Base-by-base conservation (phyloP, 2,113 vertebrate genomes). In the Oceanites oceanicus region DNA sequence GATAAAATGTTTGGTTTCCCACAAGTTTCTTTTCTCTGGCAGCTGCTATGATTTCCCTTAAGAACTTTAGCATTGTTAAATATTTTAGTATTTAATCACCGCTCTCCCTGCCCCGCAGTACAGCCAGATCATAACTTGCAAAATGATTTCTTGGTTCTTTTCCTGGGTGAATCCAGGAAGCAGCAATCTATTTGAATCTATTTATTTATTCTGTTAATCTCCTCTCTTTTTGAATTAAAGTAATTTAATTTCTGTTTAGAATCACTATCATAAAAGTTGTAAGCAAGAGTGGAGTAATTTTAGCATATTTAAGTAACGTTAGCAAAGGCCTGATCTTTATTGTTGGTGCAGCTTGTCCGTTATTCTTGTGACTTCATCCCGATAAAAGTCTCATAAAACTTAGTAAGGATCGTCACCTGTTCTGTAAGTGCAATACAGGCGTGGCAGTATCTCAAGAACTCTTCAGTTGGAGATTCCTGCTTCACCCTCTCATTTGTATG, bases 1-100 rank as follows among this genome's bases (percentile, higher is more conserved):
- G 44, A 55, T 91, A 94, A 97, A 98, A 97, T 53, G 10, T 58
- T 92, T 90, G 40, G 55, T 74, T 96, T 97, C 67, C 49, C 75
- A 84, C 42, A 38, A 66, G 62, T 95, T 90, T 92, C 76, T 96
- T 93, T 97, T 79, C 44, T 93, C 73, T 92, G 76, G 80, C 50
- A 90, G 55, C 74, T 88, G 55, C 26, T 76, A 7, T 62, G 61
- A 89, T 94, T 97, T 96, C 93, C 70, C 82, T 91, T 83, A 86
- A 83, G 61, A 71, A 92, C 62, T 78, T 75, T 7, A 59, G 77
- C 49, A 18, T 74, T 93, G 27, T 61, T 23, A 27, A 81, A 81
- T 88, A 47, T 86, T 96, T 92, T 40, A 90, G 58, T 90, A 75
- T 81, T 95, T 94, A 59, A 62, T 91, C 62, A 85, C 56, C 44